Percentiles rank a stretch among this genome's conserved stretches.
These are phyloP conservation scores for Crypturellus tataupa DNA, from an alignment of 2,797 vertebrate species.

Conservation along the genomic window DNA sequence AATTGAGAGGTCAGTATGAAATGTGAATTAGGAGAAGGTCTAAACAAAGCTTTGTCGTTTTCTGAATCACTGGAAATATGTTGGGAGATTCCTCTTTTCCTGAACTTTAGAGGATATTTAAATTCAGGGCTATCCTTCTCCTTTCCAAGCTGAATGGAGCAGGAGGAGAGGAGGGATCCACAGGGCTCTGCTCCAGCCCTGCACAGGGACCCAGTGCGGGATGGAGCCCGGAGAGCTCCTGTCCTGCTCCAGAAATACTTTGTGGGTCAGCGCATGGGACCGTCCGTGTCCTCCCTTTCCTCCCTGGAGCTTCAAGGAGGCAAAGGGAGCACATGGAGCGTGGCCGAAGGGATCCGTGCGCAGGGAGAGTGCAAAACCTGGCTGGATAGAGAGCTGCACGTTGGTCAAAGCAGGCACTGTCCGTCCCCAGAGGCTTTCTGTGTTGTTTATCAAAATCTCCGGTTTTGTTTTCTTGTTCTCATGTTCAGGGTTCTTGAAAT, in stretches of 20 bases:
- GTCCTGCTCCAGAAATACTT: background rate
- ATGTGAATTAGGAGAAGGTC: slow-evolving; percentile 64
- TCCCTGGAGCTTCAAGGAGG: too few relatives aligned
- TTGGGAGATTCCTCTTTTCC: background rate
- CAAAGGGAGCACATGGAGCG: too few relatives aligned
- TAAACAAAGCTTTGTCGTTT: slow-evolving; percentile 38
- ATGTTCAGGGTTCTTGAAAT: background rate
- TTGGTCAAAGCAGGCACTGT: background rate
- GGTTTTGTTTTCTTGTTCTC: too few relatives aligned
- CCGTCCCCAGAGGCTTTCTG: background rate
- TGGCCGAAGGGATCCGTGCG: too few relatives aligned
- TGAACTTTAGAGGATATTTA: background rate
- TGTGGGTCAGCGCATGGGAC: too few relatives aligned
- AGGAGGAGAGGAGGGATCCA: background rate
- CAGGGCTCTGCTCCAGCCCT: rapidly evolving
- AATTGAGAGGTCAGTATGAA: slow-evolving; percentile 44
- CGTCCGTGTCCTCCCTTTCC: too few relatives aligned
- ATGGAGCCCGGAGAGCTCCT: background rate
- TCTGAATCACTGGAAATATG: background rate
- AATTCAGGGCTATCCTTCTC: background rate
- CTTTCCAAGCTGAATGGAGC: background rate
- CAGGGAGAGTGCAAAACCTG: background rate
- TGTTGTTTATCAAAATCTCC: background rate
- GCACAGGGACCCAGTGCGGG: rapidly evolving
- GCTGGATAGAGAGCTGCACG: background rate